Evolutionary conservation across 2,113 vertebrate species (phyloP).

Genomic region (Ciconia stormi): DNA sequence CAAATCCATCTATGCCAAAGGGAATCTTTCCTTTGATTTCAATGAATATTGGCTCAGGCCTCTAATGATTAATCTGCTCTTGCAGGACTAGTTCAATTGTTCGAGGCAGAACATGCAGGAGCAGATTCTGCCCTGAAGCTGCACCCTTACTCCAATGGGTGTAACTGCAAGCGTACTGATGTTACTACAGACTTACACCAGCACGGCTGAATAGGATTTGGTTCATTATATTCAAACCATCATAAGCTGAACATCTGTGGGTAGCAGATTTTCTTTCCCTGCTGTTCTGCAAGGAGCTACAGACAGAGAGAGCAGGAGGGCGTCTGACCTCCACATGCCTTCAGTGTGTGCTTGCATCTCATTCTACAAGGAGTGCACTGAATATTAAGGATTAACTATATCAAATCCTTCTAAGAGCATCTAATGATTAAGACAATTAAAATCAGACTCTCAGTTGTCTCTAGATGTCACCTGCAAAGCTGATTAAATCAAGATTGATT

Average conservation of each 20-base stretch:
- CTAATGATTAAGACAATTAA: slow-evolving; percentile 41
- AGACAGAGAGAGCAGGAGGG: slow-evolving; percentile 14
- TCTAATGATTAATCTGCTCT: background rate
- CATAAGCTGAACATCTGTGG: background rate
- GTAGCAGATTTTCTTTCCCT: slow-evolving; percentile 32
- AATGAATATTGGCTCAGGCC: background rate
- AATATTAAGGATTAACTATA: slow-evolving; percentile 4
- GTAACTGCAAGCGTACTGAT: fast-evolving
- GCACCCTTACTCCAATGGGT: background rate
- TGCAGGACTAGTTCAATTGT: background rate
- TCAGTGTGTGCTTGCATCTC: background rate
- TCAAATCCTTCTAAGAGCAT: slow-evolving; percentile 28
- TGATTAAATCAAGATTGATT: slow-evolving; percentile 1
- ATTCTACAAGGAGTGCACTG: background rate
- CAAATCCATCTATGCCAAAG: background rate
- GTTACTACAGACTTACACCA: background rate
- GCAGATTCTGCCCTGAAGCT: background rate
- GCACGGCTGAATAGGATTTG: background rate
- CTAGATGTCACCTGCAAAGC: slow-evolving; percentile 3
- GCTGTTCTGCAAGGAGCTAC: background rate
- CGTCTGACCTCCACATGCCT: background rate
- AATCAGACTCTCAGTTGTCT: background rate
- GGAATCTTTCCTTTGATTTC: background rate
- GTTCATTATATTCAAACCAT: background rate
- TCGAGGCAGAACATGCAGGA: background rate